phyloP scores from a whole-genome alignment of 2,888 invertebrate genomes.

The Lasius fuliginosus region DNA sequence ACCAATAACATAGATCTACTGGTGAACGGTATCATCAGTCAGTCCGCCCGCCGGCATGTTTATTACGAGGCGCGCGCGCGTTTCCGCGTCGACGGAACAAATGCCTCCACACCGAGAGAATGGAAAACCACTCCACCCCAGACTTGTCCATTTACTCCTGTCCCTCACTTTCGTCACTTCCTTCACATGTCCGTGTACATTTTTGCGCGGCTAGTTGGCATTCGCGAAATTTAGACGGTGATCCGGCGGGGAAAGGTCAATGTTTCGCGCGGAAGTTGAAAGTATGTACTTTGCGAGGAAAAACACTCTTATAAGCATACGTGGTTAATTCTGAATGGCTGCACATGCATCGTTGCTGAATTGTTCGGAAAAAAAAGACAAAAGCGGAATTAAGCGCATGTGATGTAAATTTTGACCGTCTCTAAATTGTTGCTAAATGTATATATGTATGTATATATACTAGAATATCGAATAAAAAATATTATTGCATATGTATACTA shows the following conservation, averaged over 20 bases:
- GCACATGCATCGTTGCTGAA: background rate
- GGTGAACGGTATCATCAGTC: slow-evolving; percentile 76
- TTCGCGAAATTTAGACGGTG: slow-evolving; percentile 12
- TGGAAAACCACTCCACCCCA: slow-evolving; percentile 68
- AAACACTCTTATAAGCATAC: background rate
- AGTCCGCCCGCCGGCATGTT: slow-evolving; percentile 75
- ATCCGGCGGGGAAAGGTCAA: slow-evolving; percentile 28
- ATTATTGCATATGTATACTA: no score
- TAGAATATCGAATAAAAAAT: background rate
- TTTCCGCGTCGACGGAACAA: slow-evolving; percentile 73
- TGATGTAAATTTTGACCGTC: background rate
- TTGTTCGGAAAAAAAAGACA: background rate
- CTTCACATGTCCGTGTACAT: slow-evolving; percentile 18
- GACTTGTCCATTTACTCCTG: slow-evolving; percentile 72
- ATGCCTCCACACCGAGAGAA: slow-evolving; percentile 63
- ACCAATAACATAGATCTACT: slow-evolving; percentile 74
- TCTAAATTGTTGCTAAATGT: background rate
- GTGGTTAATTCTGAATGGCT: slow-evolving; percentile 2
- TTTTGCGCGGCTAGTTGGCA: slow-evolving; percentile 30
- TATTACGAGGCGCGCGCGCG: slow-evolving; percentile 73
- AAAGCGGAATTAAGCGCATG: background rate
- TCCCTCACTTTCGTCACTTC: slow-evolving; percentile 75
- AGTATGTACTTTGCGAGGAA: slow-evolving; percentile 42
- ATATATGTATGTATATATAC: no score
- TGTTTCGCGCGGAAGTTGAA: slow-evolving; percentile 10